Base-by-base conservation (phyloP, 2,888 invertebrate species). In the Eristalis intricaria region DNA sequence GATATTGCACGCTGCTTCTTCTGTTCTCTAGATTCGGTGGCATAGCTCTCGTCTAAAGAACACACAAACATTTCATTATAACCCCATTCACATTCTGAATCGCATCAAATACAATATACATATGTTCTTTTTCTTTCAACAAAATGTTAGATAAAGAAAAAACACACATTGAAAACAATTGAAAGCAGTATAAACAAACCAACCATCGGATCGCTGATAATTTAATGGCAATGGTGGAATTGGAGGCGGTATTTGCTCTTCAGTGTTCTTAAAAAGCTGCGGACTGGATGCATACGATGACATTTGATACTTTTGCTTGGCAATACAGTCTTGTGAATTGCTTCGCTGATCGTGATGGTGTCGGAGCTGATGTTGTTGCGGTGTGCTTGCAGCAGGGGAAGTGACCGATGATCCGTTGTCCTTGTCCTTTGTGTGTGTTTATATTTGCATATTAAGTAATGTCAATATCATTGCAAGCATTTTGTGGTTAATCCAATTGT, bases 151-250 rank as follows among this genome's bases (percentile, higher is more conserved):
- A 74, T 58, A 68, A 75, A 70, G 56, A 61, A 80, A 60, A 69
- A 69, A 68, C 65, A 65, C 35, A 74, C 56, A 78, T 1, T 76
- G 19, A 66, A 7, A 71, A 69, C 63, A 63, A 73, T 40, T 40
- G n/a, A 71, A 83, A 66, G 73, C 60, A 64, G 65, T 74, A 61
- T 63, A 40, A 89, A 84, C 84, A 87, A 91, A 92, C 92, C 90
- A 92, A 93, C 93, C 93, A 91, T 93, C 93, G 89, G 93, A 93
- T 92, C 93, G 92, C 90, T 93, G 93, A 91, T 95, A 95, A 92
- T 95, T 94, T 82, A 94, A 91, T 78, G 96, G 96, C 89, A 95
- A 93, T 75, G 96, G 95, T 87, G 96, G 96, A 89, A 95, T 94
- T 82, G 95, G 95, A 78, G 95, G 95, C 68, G 96, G 96, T 92